Percentiles rank a stretch among this genome's conserved stretches.
These are phyloP conservation scores for Bujurquina vittata DNA, from an alignment of 2,113 vertebrate genomes.

Conservation along the genomic window DNA sequence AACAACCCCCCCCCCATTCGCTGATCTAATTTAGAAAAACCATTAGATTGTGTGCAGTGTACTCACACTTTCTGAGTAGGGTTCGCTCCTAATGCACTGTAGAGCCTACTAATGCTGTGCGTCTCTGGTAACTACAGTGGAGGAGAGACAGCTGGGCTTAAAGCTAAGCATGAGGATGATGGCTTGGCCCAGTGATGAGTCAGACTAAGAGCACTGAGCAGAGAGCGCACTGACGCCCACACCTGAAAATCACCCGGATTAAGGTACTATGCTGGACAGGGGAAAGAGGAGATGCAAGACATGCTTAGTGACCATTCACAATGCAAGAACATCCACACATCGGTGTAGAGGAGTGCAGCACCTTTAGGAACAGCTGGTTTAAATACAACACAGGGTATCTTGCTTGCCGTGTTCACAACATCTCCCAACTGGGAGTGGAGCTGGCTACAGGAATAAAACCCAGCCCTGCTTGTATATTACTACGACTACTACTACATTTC, in stretches of 20 bases:
- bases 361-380: neutral
- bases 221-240: constrained; percentile 30
- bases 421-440: neutral
- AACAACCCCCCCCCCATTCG: neutral
- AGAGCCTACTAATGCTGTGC: neutral
- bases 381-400: neutral
- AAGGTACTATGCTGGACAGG: constrained; percentile 15
- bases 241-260: constrained; percentile 67
- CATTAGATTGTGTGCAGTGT: neutral
- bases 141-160: constrained; percentile 39
- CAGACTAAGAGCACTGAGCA: constrained; percentile 39
- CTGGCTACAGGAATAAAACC: too few species aligned
- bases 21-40: constrained; percentile 3
- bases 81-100: neutral
- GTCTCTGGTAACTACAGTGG: constrained; percentile 37
- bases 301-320: constrained; percentile 1
- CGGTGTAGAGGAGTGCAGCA: neutral
- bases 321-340: neutral
- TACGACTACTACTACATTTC: neutral
- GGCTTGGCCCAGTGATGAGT: constrained; percentile 54
- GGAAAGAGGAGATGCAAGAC: neutral
- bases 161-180: constrained; percentile 36
- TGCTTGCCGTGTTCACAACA: neutral
- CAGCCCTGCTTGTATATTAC: neutral
- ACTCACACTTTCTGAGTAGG: constrained; percentile 3